Evolutionary conservation across 2,113 vertebrate species (phyloP).

Genomic region (Chionomys nivalis): DNA sequence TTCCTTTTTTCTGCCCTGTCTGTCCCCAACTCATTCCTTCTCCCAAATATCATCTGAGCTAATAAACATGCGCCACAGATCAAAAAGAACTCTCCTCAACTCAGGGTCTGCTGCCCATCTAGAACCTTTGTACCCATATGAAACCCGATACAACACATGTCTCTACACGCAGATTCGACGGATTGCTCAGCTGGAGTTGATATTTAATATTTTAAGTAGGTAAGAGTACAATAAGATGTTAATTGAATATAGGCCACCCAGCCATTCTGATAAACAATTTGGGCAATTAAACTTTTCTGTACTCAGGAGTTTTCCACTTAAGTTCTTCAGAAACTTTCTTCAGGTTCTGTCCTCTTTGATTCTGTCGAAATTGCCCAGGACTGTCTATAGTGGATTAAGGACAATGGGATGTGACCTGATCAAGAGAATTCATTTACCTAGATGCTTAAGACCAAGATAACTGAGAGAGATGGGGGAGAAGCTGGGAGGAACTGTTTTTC

Average conservation of each 20-base stretch:
- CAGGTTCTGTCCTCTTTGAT: not conserved
- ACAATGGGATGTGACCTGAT: not conserved
- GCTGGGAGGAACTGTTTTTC: not conserved
- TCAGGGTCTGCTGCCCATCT: not conserved
- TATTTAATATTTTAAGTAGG: constrained; percentile 28
- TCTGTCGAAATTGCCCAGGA: not conserved
- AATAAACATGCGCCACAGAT: not conserved
- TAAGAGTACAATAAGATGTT: constrained; percentile 35
- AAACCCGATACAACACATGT: not conserved
- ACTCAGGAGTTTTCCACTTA: constrained; percentile 1
- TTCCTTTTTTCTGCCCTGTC: not conserved
- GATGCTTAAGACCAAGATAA: not conserved
- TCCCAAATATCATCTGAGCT: not conserved
- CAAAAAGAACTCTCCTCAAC: not conserved
- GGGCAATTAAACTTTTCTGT: not conserved
- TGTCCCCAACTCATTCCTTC: not conserved
- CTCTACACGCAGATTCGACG: constrained; percentile 1
- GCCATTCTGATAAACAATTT: constrained; percentile 15
- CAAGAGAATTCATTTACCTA: not conserved
- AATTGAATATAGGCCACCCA: not conserved
- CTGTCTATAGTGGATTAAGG: not conserved
- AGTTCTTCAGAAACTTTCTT: constrained; percentile 23
- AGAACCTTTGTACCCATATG: not conserved
- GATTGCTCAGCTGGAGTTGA: not conserved
- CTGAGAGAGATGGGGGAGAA: not conserved